Conservation (phyloP, 1,140 invertebrate genomes). For the Drosophila ohnishii region DNA sequence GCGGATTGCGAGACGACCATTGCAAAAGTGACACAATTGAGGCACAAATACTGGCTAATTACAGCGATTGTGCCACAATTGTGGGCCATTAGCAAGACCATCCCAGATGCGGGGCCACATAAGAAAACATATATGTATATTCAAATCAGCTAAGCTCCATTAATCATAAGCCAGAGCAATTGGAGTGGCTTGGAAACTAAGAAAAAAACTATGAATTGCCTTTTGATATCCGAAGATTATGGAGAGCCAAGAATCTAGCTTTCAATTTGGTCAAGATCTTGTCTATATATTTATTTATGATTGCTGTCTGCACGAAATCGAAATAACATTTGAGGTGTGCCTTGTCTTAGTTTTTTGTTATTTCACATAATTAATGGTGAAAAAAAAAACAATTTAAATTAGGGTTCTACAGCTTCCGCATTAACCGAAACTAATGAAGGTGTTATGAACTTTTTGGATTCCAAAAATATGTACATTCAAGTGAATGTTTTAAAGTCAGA, state of each 20-base stretch:
- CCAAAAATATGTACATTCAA: neutral
- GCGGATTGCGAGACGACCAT: constrained; percentile 43
- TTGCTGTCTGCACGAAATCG: constrained; percentile 57
- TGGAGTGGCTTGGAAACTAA: constrained; percentile 22
- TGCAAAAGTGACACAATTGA: constrained; percentile 65
- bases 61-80: constrained; percentile 57
- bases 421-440: constrained; percentile 35
- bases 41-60: constrained; percentile 50
- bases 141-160: constrained; percentile 41
- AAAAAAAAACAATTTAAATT: constrained; percentile 54
- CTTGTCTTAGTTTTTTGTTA: constrained; percentile 31
- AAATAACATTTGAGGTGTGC: constrained; percentile 56
- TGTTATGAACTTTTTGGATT: neutral
- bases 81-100: constrained; percentile 46
- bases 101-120: constrained; percentile 42
- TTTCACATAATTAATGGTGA: constrained; percentile 66
- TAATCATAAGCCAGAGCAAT: constrained; percentile 57
- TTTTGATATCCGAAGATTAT: constrained; percentile 64
- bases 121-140: neutral
- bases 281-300: constrained; percentile 42
- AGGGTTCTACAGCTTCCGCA: constrained; percentile 55
- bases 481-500: constrained; percentile 40
- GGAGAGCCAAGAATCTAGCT: constrained; percentile 53
- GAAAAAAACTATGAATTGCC: constrained; percentile 58
- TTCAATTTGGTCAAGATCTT: constrained; percentile 38